Evolutionary conservation across 2,797 vertebrate species (phyloP), one percentile per base, ranked within the genome.

Genomic region (Vultur gryphus): DNA sequence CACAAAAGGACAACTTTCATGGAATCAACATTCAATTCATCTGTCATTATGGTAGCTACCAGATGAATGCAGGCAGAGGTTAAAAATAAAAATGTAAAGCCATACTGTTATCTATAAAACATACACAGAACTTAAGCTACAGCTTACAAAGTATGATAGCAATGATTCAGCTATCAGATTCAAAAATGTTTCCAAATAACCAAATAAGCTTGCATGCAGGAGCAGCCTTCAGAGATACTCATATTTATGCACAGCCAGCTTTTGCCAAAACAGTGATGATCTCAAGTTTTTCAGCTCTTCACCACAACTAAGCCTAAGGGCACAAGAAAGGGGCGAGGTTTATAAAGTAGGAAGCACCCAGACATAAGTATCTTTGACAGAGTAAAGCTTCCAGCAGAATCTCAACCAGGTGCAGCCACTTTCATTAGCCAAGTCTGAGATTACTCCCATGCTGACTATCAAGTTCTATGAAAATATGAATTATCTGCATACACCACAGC

Each of bases 341-440:
- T 86, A 67, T n/a, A 65, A 89, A 90, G 67, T 43, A 59, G 57
- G 58, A 84, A 93, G 90, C 57, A 78, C 84, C 75, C 59, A 57
- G 67, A 84, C 48, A 13, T 49, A 83, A 95, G 77, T 77, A 80
- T 80, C 66, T 97, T 59, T 83, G 78, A 92, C 86, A 85, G 84
- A 93, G 67, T n/a, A 83, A 87, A 93, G 72, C 90, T 94, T 96
- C 92, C 81, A 97, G 65, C 43, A 90, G 81, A 73, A 96, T 90
- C 87, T 94, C 62, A 93, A 89, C 84, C 84, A 97, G 90, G 94
- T 93, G 89, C 96, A 96, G 94, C 58, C 81, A 95, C 84, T 95
- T 78, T 88, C 92, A 93, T 89, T 89, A 95, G 82, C 91, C 82
- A 89, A 94, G 76, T 41, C 84, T 54, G 39, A 96, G 69, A 97